phyloP scores from a whole-genome alignment of 1,140 invertebrate species.

The Caenorhabditis briggsae region DNA sequence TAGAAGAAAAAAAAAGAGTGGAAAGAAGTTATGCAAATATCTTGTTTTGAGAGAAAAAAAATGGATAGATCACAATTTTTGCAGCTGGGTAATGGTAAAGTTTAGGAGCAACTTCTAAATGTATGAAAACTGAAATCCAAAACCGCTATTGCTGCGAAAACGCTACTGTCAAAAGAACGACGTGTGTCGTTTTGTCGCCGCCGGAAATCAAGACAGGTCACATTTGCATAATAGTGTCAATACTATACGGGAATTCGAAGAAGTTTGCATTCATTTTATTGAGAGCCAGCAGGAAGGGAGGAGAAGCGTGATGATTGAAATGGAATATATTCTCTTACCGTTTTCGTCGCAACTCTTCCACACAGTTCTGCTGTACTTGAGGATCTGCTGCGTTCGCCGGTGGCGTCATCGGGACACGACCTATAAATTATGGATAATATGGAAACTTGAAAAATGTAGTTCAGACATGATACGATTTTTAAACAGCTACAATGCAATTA shows the following conservation, averaged over 20 bases:
- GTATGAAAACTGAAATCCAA: too few species aligned
- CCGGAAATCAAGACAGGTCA: slow-evolving; percentile 22
- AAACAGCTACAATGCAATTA: too few species aligned
- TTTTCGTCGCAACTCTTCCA: slow-evolving; percentile 69
- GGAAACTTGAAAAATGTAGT: too few species aligned
- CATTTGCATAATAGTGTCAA: slow-evolving; percentile 38
- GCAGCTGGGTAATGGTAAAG: too few species aligned
- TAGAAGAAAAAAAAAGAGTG: neutral
- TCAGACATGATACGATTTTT: too few species aligned
- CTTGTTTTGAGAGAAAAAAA: neutral
- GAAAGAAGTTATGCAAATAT: neutral
- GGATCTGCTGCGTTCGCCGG: slow-evolving; percentile 57
- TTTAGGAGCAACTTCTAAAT: too few species aligned
- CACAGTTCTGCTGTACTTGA: slow-evolving; percentile 66
- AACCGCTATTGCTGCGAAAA: neutral
- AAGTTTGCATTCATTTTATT: slow-evolving; percentile 25
- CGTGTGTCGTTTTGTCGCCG: neutral
- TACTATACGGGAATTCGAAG: neutral
- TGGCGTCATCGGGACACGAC: slow-evolving; percentile 50
- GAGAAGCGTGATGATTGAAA: neutral
- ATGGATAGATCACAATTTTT: neutral
- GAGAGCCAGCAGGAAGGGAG: neutral
- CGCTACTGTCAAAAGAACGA: slow-evolving; percentile 35
- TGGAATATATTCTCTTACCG: slow-evolving; percentile 61
- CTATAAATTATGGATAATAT: neutral